Percentiles rank a stretch among this genome's conserved stretches.
Evolutionary conservation across 2,888 invertebrate genomes (phyloP).

Genomic region (Thalpophila matura): DNA sequence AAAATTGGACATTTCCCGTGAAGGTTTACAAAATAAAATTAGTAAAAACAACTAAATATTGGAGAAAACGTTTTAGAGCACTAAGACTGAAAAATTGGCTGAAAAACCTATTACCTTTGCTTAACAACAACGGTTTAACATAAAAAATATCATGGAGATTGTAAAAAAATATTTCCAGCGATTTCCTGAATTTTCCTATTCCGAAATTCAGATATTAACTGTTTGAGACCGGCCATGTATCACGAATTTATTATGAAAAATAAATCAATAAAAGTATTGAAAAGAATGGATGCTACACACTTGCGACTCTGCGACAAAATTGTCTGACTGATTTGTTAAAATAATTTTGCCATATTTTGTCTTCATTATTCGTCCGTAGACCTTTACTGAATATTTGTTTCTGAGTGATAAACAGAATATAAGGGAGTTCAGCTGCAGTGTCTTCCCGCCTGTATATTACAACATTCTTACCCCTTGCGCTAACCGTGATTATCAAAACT

Average conservation of each 20-base stretch:
- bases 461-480: not conserved
- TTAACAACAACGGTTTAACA: slow-evolving; percentile 61
- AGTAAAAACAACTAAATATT: slow-evolving; percentile 68
- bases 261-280: slow-evolving; percentile 31
- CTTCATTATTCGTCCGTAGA: too few relatives aligned
- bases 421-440: not conserved
- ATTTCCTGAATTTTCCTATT: slow-evolving; percentile 40
- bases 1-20: slow-evolving; percentile 77
- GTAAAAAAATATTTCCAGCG: slow-evolving; percentile 19
- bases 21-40: slow-evolving; percentile 63
- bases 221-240: slow-evolving; percentile 60
- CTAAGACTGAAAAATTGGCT: slow-evolving; percentile 89
- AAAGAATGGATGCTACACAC: slow-evolving; percentile 28
- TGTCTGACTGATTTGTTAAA: not conserved
- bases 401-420: too few relatives aligned
- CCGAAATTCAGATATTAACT: slow-evolving; percentile 35
- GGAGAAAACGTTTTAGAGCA: slow-evolving; percentile 83
- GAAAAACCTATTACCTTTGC: slow-evolving; percentile 77
- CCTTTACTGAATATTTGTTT: too few relatives aligned
- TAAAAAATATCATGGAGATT: slow-evolving; percentile 24
- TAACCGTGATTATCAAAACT: too few relatives aligned
- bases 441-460: not conserved
- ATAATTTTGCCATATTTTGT: not conserved
- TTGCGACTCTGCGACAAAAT: slow-evolving; percentile 41
- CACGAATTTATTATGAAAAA: slow-evolving; percentile 64